These are phyloP conservation scores for Calonectris borealis DNA, from an alignment of 2,113 vertebrate species.

Conservation along the genomic window DNA sequence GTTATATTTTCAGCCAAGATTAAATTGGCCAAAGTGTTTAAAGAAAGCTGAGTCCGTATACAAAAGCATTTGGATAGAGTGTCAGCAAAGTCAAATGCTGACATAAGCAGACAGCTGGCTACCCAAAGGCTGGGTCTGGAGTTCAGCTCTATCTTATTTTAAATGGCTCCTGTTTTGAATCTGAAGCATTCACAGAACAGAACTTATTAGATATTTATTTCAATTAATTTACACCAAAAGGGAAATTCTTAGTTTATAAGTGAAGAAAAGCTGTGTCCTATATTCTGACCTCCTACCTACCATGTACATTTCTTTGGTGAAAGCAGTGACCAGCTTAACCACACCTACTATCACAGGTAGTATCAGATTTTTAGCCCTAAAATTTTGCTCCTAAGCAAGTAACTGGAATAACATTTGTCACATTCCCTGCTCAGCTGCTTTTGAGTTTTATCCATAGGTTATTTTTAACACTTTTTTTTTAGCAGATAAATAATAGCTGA, in stretches of 20 bases:
- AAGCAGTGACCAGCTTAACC: neutral
- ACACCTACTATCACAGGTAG: neutral
- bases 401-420: neutral
- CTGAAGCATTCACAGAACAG: neutral
- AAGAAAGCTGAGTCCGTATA: neutral
- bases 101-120: neutral
- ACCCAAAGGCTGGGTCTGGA: neutral
- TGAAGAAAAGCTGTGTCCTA: neutral
- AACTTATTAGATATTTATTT: neutral
- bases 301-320: neutral
- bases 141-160: neutral
- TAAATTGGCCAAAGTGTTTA: constrained; percentile 3
- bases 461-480: neutral
- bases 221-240: neutral
- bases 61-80: neutral
- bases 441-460: neutral
- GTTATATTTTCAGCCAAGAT: neutral
- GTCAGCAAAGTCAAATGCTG: constrained; percentile 4
- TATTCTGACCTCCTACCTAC: neutral
- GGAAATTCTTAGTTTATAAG: neutral
- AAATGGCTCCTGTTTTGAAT: neutral
- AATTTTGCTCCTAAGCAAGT: neutral
- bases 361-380: neutral
- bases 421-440: neutral
- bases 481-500: neutral